Evolutionary conservation across 2,797 vertebrate species (phyloP).

Genomic region (Mormyrus proboscirostris): DNA sequence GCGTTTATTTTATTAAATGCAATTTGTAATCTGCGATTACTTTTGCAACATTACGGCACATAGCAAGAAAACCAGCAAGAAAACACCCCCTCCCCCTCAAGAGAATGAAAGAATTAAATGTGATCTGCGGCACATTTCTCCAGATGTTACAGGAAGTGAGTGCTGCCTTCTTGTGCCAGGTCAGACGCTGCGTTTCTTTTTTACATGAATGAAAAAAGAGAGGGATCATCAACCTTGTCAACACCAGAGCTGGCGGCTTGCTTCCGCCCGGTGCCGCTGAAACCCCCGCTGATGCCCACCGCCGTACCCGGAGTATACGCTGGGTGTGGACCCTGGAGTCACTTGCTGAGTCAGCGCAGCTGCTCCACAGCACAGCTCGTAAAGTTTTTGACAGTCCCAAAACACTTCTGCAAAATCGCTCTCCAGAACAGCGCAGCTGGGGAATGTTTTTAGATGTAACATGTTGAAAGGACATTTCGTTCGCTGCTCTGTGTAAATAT

Average conservation of each 20-base stretch:
- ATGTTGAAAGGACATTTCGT: not conserved
- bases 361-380: not conserved
- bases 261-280: not conserved
- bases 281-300: not conserved
- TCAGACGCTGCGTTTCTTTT: not conserved
- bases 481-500: not conserved
- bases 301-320: not conserved
- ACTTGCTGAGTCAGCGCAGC: conserved; percentile 8
- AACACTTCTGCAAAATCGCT: not conserved
- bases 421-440: not conserved
- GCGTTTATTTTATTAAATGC: not conserved
- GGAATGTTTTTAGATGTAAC: not conserved
- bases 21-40: not conserved
- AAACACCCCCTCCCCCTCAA: not conserved
- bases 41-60: not conserved
- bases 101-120: not conserved
- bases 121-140: not conserved
- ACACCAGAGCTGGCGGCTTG: not conserved
- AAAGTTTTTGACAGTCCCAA: not conserved
- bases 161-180: not conserved
- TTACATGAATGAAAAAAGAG: not conserved
- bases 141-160: conserved; percentile 3
- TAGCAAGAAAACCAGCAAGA: not conserved
- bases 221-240: not conserved
- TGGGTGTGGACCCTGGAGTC: not conserved